Evolutionary conservation across 2,888 invertebrate species (phyloP).

Genomic region (Parthenolecanium corni): DNA sequence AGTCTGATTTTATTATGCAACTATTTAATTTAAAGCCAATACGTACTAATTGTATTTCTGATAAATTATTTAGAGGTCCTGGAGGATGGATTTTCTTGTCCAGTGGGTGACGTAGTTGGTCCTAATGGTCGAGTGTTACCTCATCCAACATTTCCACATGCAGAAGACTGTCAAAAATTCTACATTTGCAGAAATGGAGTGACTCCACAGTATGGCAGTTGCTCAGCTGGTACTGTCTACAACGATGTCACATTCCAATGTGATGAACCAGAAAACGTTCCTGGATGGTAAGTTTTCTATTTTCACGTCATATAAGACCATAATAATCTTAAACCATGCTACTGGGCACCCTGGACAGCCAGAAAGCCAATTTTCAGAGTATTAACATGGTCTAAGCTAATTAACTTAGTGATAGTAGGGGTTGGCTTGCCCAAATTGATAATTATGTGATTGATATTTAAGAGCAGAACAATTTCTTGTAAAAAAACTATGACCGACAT

Average conservation of each 20-base stretch:
- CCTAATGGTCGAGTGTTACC: conserved; percentile 57
- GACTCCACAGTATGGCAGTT: conserved; percentile 62
- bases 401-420: no score
- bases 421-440: no score
- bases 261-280: conserved; percentile 62
- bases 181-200: conserved; percentile 69
- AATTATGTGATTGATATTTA: no score
- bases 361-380: no score
- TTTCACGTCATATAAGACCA: background rate
- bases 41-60: no score
- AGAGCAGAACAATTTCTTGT: no score
- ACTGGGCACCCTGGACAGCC: background rate
- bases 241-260: conserved; percentile 65
- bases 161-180: conserved; percentile 69
- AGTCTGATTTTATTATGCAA: no score
- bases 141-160: conserved; percentile 66
- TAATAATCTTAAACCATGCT: background rate
- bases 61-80: conserved; percentile 46
- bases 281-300: conserved; percentile 53
- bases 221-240: conserved; percentile 61
- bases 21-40: no score
- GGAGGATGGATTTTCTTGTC: conserved; percentile 66
- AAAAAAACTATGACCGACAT: no score
- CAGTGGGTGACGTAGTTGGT: conserved; percentile 53
- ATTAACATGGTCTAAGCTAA: no score